Percentiles rank a stretch among this genome's conserved stretches.
These are phyloP conservation scores for Oxygymnocypris stewartii DNA, from an alignment of 2,113 vertebrate species.

Conservation along the genomic window DNA sequence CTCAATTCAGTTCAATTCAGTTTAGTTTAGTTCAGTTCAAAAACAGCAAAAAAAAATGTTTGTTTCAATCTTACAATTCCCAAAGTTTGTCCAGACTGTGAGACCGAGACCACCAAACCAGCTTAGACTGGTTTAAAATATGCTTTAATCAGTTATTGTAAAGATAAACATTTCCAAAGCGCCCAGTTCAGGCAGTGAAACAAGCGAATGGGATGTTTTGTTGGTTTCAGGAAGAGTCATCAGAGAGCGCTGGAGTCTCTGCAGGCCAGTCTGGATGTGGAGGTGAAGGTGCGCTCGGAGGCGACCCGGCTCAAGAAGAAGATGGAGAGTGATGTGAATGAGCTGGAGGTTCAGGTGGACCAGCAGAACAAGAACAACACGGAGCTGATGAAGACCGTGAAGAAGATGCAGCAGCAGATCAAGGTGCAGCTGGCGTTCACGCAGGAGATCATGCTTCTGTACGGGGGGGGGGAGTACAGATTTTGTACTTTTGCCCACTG, in stretches of 20 bases:
- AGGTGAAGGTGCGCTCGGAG: slow-evolving; percentile 72
- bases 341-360: slow-evolving; percentile 77
- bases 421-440: no score
- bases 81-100: background rate
- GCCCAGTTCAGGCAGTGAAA: background rate
- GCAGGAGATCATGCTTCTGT: no score
- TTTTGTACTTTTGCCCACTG: no score
- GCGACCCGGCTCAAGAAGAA: slow-evolving; percentile 77
- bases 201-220: background rate
- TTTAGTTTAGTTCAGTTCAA: background rate
- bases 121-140: background rate
- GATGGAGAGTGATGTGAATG: slow-evolving; percentile 70
- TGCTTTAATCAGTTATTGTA: no score
- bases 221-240: slow-evolving; percentile 72
- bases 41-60: background rate
- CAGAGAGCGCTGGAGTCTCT: slow-evolving; percentile 77
- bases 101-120: background rate
- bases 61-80: no score
- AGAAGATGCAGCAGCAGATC: slow-evolving; percentile 78
- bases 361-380: slow-evolving; percentile 73
- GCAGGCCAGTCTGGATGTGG: slow-evolving; percentile 77
- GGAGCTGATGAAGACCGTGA: slow-evolving; percentile 73
- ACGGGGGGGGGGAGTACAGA: no score
- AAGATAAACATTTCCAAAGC: background rate
- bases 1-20: no score